Evolutionary conservation across 2,888 invertebrate genomes (phyloP), one percentile per base, ranked within the genome.

Genomic region (Drosophila testacea): DNA sequence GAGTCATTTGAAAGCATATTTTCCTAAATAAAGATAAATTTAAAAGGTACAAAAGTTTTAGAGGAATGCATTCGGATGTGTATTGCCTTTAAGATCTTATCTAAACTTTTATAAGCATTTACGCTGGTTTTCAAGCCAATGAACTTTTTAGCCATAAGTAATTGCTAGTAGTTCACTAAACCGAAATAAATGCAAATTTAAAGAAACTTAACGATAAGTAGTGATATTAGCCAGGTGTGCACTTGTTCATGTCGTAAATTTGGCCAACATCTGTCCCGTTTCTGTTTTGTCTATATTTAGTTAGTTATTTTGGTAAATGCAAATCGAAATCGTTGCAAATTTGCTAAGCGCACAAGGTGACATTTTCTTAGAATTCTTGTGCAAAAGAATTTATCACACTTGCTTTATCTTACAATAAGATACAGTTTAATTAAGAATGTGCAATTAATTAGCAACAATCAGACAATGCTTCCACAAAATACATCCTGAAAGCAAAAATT

Each of bases 291-390:
- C 51, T 69, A 47, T 41, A 60, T 56, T 64, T 64, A 52, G 32
- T 42, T 42, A 9, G 30, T 69, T 73, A 48, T 57, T 74, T 69
- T 64, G 13, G 41, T 56, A 6, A 60, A 22, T 39, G 34, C 39
- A 38, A 38, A 62, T 28, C 42, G n/a, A n/a, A 59, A 50, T 55
- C 22, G 46, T 28, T 57, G 57, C 51, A 57, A 63, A 64, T 59
- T 60, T 42, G 51, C 11, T 38, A 50, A 57, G 65, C 50, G 32
- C 55, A 36, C 61, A 64, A 60, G 61, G 54, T 63, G 77, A 63
- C 77, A 65, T 65, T 66, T 69, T 71, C 61, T 54, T 46, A 47
- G 50, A 61, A 62, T 74, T 74, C 65, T 30, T 67, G 6, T 42
- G 11, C 28, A 44, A 48, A 32, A 34, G 51, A 48, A 66, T 64